A percentile compares a stretch with the other conserved stretches of the same genome.
Evolutionary conservation across 2,113 vertebrate genomes (phyloP).

Genomic region (Bucco capensis): DNA sequence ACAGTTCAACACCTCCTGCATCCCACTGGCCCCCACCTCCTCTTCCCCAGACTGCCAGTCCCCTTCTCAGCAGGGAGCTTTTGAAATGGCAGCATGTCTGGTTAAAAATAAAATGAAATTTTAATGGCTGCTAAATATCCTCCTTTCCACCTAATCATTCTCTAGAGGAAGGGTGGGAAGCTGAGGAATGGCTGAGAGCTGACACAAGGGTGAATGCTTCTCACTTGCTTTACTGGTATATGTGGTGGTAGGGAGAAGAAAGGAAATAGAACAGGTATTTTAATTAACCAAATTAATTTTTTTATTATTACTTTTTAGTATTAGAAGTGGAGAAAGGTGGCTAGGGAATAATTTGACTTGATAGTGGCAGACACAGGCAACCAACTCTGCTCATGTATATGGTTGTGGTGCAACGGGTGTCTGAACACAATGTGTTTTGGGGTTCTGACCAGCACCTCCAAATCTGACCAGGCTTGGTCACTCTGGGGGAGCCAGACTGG

Average conservation of each 20-base stretch:
- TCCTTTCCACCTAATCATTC: neutral
- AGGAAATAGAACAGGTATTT: neutral
- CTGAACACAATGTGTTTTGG: accelerated
- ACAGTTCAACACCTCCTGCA: neutral
- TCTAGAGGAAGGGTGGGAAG: neutral
- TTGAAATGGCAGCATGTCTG: conserved; percentile 10
- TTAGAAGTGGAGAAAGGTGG: neutral
- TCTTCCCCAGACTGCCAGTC: neutral
- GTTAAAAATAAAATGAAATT: conserved; percentile 76
- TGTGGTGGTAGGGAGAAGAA: neutral
- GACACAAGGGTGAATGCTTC: neutral
- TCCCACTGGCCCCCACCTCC: neutral
- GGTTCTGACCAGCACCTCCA: neutral
- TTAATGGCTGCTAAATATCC: conserved; percentile 78
- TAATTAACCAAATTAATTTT: neutral
- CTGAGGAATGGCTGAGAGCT: neutral
- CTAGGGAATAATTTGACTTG: neutral
- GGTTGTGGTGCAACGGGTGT: neutral
- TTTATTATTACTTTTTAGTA: neutral
- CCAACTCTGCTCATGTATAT: accelerated
- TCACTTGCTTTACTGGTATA: neutral
- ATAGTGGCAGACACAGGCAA: neutral
- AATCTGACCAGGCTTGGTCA: neutral
- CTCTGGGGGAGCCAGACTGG: neutral
- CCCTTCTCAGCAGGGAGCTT: conserved; percentile 42